Evolutionary conservation across 2,797 vertebrate genomes (phyloP).

Genomic region (Notolepis coatsorum): DNA sequence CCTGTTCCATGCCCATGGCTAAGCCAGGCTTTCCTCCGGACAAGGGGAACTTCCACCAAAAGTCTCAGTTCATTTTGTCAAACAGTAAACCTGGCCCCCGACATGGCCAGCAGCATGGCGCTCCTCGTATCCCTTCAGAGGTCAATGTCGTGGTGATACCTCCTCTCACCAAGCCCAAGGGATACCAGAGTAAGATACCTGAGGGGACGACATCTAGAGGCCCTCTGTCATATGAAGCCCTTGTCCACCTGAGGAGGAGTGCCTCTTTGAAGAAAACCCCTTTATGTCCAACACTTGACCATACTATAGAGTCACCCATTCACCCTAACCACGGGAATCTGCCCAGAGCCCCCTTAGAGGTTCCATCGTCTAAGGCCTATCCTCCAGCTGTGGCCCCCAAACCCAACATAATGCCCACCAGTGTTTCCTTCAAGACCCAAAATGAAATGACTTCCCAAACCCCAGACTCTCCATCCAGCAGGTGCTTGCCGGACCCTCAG

Average conservation of each 20-base stretch:
- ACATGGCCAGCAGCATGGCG: slow-evolving; percentile 22
- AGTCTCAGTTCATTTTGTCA: slow-evolving; percentile 17
- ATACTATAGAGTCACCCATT: slow-evolving; percentile 57
- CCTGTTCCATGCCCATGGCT: slow-evolving; percentile 8
- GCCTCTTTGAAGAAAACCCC: slow-evolving; percentile 73
- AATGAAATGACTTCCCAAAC: slow-evolving; percentile 13
- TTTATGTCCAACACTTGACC: slow-evolving; percentile 68
- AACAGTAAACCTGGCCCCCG: slow-evolving; percentile 18
- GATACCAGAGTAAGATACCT: slow-evolving; percentile 20
- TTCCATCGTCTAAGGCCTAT: slow-evolving; percentile 35
- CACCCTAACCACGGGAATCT: slow-evolving; percentile 13
- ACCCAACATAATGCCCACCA: slow-evolving; percentile 81
- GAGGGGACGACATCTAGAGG: slow-evolving; percentile 61
- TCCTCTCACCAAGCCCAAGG: slow-evolving; percentile 53
- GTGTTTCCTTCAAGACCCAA: slow-evolving; percentile 73
- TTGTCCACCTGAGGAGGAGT: slow-evolving; percentile 72
- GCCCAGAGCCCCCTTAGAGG: slow-evolving; percentile 29
- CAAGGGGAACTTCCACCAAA: slow-evolving; percentile 19
- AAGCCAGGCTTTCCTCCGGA: slow-evolving; percentile 21
- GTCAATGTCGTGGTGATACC: slow-evolving; percentile 54
- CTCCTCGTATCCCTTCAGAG: slow-evolving; percentile 47
- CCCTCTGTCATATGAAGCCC: slow-evolving; percentile 78
- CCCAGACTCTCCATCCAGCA: slow-evolving; percentile 40
- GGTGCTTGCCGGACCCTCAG: slow-evolving; percentile 57
- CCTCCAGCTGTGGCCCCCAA: slow-evolving; percentile 87